Percentiles rank a stretch among this genome's conserved stretches.
phyloP scores from a whole-genome alignment of 1,140 invertebrate species.

The Glossosoma conforme region DNA sequence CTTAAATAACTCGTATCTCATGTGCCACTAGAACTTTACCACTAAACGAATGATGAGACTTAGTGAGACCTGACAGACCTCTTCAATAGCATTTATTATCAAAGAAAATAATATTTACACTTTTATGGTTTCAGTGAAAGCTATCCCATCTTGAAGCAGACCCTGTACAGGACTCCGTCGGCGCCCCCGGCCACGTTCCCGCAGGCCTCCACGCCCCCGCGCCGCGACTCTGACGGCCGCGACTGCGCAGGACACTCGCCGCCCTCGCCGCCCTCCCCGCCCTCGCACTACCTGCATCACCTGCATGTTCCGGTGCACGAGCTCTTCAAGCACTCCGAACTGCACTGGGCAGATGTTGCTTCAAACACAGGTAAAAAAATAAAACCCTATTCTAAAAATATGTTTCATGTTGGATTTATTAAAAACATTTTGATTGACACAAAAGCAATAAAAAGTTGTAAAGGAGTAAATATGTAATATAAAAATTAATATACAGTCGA shows the following conservation, averaged over 20 bases:
- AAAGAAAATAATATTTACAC: no score
- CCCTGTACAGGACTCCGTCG: constrained; percentile 44
- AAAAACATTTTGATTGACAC: background rate
- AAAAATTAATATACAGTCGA: background rate
- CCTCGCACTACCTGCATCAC: no score
- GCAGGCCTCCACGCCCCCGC: constrained; percentile 29
- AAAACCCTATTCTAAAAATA: background rate
- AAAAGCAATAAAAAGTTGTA: background rate
- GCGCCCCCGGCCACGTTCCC: constrained; percentile 38
- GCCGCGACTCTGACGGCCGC: constrained; percentile 34
- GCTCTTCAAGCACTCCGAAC: constrained; percentile 47
- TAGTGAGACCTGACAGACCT: no score
- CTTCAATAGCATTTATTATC: no score
- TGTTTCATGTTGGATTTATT: background rate
- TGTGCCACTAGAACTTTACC: no score
- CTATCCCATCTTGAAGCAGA: constrained; percentile 38
- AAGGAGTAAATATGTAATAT: constrained; percentile 5
- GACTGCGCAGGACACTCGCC: constrained; percentile 43
- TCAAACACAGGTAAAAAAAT: constrained; percentile 41
- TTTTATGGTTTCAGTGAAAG: constrained; percentile 36
- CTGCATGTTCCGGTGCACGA: constrained; percentile 37
- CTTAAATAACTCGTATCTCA: no score
- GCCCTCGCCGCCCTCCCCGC: no score
- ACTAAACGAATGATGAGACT: no score
- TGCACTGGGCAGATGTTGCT: constrained; percentile 49